Conservation (phyloP, 92 coral and sea anemone species). For the Micromussa lordhowensis region DNA sequence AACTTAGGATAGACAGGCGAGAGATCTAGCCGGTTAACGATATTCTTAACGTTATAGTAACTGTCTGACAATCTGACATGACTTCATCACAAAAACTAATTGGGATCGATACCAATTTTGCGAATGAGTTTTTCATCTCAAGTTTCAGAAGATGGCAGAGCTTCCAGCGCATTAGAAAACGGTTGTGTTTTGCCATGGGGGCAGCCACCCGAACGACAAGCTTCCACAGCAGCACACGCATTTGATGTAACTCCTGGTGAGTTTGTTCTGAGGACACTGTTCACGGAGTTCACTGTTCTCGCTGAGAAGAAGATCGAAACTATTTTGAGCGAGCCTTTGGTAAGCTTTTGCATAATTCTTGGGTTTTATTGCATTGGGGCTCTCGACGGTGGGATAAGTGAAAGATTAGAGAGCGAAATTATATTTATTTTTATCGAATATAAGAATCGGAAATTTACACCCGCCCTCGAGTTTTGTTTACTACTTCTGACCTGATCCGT, state of each 20-base stretch:
- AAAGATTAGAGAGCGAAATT: background rate
- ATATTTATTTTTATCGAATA: background rate
- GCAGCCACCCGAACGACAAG: conserved; percentile 73
- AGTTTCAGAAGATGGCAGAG: conserved; percentile 64
- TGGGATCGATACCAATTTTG: background rate
- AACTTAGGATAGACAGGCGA: background rate
- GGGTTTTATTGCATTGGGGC: background rate
- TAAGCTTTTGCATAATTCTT: conserved; percentile 54
- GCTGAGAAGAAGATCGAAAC: conserved; percentile 95
- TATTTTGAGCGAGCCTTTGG: conserved; percentile 92
- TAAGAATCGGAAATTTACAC: background rate
- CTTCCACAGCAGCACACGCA: conserved; percentile 24
- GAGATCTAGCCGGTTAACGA: background rate
- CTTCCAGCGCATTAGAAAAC: conserved; percentile 63
- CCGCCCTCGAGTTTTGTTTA: background rate
- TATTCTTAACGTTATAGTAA: background rate
- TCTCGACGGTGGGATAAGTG: background rate
- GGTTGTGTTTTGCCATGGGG: conserved; percentile 87
- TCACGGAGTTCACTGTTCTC: conserved; percentile 88
- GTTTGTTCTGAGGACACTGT: conserved; percentile 91
- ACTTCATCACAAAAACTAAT: background rate
- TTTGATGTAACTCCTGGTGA: conserved; percentile 92
- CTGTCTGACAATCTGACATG: background rate
- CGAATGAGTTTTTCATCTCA: background rate
- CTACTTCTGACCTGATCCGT: conserved; percentile 15